Evolutionary conservation across 2,113 vertebrate genomes (phyloP).

Genomic region (Anhinga rufa): DNA sequence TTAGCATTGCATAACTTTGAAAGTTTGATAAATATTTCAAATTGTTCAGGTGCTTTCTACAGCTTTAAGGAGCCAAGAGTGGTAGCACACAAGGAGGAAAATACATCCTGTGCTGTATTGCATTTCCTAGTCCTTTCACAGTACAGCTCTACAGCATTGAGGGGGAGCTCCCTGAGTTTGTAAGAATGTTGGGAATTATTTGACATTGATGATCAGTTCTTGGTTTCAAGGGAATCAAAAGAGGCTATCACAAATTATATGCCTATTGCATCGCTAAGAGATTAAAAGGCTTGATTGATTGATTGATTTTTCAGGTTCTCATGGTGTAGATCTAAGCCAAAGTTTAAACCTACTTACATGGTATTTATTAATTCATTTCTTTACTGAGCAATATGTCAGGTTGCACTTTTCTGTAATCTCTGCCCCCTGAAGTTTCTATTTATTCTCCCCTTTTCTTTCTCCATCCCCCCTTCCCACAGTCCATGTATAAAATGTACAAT

Average conservation of each 20-base stretch:
- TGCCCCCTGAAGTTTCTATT: not conserved
- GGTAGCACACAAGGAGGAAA: not conserved
- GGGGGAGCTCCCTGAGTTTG: not conserved
- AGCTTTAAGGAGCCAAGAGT: not conserved
- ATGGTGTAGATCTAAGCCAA: not conserved
- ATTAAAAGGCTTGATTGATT: not conserved
- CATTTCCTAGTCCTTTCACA: not conserved
- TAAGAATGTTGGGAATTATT: not conserved
- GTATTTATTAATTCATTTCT: not conserved
- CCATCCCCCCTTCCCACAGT: not conserved
- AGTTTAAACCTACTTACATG: not conserved
- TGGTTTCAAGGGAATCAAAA: not conserved
- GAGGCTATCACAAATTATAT: not conserved
- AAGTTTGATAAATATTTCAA: not conserved
- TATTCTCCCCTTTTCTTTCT: not conserved
- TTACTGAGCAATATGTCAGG: not conserved
- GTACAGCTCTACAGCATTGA: not conserved
- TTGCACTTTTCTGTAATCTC: not conserved
- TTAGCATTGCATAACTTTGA: not conserved
- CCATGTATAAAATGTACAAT: not conserved
- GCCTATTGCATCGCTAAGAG: not conserved
- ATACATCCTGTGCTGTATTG: not conserved
- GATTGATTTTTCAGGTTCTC: not conserved
- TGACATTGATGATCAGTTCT: not conserved
- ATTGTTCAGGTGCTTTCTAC: not conserved